phyloP scores from a whole-genome alignment of 2,888 invertebrate species.

The Hypercompe scribonia region DNA sequence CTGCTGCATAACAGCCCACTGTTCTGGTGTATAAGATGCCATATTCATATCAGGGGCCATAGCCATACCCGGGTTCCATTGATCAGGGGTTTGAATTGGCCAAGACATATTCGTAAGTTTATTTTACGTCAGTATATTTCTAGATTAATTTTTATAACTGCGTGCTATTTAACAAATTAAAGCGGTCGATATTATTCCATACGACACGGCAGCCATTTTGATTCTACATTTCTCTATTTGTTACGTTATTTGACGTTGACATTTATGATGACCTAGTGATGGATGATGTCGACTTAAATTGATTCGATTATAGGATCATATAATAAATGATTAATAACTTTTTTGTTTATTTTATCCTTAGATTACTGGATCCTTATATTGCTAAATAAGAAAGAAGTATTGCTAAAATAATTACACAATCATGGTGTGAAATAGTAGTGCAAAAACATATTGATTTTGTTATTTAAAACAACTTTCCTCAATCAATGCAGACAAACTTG shows the following conservation, averaged over 20 bases:
- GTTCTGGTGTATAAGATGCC: slow-evolving; percentile 87
- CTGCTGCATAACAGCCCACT: slow-evolving; percentile 90
- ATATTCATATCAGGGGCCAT: slow-evolving; percentile 70
- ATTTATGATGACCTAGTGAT: slow-evolving; percentile 32
- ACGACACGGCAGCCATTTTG: slow-evolving; percentile 47
- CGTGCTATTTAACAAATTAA: slow-evolving; percentile 5
- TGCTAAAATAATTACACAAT: too few relatives aligned
- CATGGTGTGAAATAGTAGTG: too few relatives aligned
- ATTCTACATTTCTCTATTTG: slow-evolving; percentile 10
- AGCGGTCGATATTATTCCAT: slow-evolving; percentile 18
- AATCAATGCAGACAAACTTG: too few relatives aligned
- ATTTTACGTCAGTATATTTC: background rate
- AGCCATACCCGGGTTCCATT: slow-evolving; percentile 70
- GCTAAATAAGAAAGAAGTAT: background rate
- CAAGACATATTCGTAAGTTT: slow-evolving; percentile 70
- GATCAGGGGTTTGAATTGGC: slow-evolving; percentile 70
- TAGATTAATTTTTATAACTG: slow-evolving; percentile 4
- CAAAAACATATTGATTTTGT: too few relatives aligned
- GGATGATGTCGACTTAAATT: slow-evolving; percentile 9
- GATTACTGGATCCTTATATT: background rate
- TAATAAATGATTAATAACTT: background rate
- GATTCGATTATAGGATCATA: background rate
- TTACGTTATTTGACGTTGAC: slow-evolving; percentile 37
- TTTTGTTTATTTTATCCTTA: too few relatives aligned
- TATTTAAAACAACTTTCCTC: too few relatives aligned